Base-by-base conservation (phyloP, 2,797 vertebrate genomes). In the Tiaroga cobitis region DNA sequence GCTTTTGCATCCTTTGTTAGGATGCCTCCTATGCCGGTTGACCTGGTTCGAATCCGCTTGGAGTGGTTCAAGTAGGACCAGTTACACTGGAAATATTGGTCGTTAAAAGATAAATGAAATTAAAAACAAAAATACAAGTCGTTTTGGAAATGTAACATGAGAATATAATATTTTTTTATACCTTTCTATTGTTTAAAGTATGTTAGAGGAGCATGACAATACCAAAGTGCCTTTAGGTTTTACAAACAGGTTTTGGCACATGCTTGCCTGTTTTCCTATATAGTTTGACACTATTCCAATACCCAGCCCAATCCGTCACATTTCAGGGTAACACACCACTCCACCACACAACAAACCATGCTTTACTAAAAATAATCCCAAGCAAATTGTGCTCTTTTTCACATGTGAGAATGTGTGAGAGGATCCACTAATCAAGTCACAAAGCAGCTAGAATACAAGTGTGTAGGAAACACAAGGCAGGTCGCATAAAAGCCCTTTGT, bases 351-450 rank as follows among this genome's bases (percentile, higher is more conserved):
- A 88, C 87, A 59, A 92, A 91, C 95, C 95, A 96, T 93, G 90
- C 94, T 92, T 93, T 91, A 90, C 94, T 94, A 93, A 94, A 95
- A 95, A 94, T 96, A 96, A 95, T 95, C 94, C 86, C 88, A 75
- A 92, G 93, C 94, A 96, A 97, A 96, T 93, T 95, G 91, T 91
- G 87, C 91, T 91, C 91, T 93, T 88, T 89, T 83, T 88, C 90
- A 91, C 93, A 89, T 93, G 91, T 92, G 93, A 94, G 92, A 94
- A 94, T 95, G 95, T 94, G 94, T 94, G 94, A 88, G 96, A 95
- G 94, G 95, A 94, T 92, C 94, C 93, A 95, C 95, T 96, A 96
- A 97, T 97, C 94, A 95, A 93, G 93, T 92, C 93, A 97, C 96
- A 97, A 96, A 95, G 94, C 93, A 92, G 93, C 91, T 92, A 88